phyloP scores from a whole-genome alignment of 2,797 vertebrate species.

The Geotrypetes seraphini region DNA sequence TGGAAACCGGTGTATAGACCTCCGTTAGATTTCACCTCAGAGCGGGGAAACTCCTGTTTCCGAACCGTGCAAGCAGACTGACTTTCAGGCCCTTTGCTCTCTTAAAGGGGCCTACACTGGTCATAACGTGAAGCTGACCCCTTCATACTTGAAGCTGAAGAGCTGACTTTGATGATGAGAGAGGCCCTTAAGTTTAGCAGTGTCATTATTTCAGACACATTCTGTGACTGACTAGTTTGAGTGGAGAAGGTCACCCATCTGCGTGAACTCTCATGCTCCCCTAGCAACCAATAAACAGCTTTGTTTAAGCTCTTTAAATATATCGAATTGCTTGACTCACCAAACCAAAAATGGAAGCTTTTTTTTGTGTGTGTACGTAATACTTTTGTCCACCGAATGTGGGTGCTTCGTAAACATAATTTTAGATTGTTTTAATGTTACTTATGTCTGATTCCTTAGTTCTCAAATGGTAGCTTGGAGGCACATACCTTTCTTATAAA shows the following conservation, averaged over 20 bases:
- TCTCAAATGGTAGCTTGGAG: slow-evolving; percentile 20
- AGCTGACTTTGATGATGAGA: background rate
- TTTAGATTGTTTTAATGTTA: background rate
- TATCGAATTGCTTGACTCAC: rapidly evolving
- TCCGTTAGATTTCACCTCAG: too few relatives aligned
- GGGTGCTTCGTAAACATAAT: slow-evolving; percentile 24
- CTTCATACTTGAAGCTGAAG: background rate
- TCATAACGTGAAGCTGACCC: background rate
- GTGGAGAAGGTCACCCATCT: slow-evolving; percentile 9
- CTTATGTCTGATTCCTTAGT: slow-evolving; percentile 22
- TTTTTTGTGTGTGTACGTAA: slow-evolving; percentile 31
- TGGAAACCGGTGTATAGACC: too few relatives aligned
- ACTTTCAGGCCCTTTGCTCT: too few relatives aligned
- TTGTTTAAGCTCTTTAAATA: slow-evolving; percentile 10
- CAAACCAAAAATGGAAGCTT: background rate
- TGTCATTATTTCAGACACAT: background rate
- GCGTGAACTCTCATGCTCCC: background rate
- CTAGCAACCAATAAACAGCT: slow-evolving; percentile 10
- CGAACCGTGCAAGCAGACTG: background rate
- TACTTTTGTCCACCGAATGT: slow-evolving; percentile 6
- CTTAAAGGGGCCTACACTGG: too few relatives aligned
- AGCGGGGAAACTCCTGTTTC: too few relatives aligned
- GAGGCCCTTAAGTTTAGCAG: background rate
- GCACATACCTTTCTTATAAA: slow-evolving; percentile 13
- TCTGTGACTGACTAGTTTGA: rapidly evolving